Evolutionary conservation across 2,113 vertebrate species (phyloP), one percentile per base, ranked within the genome.

Genomic region (Ictidomys tridecemlineatus): DNA sequence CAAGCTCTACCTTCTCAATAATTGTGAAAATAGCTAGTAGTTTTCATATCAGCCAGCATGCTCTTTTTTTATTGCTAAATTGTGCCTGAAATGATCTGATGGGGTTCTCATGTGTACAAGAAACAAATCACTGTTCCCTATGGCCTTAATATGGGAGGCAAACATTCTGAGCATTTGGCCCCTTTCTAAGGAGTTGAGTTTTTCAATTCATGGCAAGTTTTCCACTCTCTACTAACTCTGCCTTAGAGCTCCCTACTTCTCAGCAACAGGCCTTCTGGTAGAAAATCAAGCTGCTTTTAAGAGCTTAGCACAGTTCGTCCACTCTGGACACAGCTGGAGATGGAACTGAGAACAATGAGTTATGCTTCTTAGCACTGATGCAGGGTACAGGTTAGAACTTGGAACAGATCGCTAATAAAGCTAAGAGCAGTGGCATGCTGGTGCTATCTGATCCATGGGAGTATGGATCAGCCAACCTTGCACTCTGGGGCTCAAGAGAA

Each of bases 71-170:
- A 89, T 96, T 80, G 28, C 45, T 93, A 76, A 82, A 53, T 34
- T 94, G 32, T 85, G 72, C 18, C 73, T 93, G 53, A 91, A 92
- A 73, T n/a, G 65, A 73, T 69, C 39, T 87, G 32, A 70, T 30
- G 85, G 65, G 37, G 16, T 92, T 82, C n/a, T 5, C 11, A 11
- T 18, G 12, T 37, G n/a, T 63, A 82, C 73, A 67, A 70, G 77
- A 91, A 96, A 56, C 13, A 20, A 70, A 3, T 39, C 17, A 10
- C 9, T 93, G 12, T 58, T 58, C 26, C 37, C 30, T 79, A 4
- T 37, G 73, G 37, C 26, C 53, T 73, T 93, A 69, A 13, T 39
- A 78, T 78, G 65, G 2, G 9, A 96, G 65, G 42, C 76, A 93
- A 78, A 37, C 65, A 32, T 32, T 93, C 56, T 69, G 58, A 82